These are phyloP conservation scores for Apeira syringaria DNA, from an alignment of 2,888 invertebrate genomes.

Conservation along the genomic window DNA sequence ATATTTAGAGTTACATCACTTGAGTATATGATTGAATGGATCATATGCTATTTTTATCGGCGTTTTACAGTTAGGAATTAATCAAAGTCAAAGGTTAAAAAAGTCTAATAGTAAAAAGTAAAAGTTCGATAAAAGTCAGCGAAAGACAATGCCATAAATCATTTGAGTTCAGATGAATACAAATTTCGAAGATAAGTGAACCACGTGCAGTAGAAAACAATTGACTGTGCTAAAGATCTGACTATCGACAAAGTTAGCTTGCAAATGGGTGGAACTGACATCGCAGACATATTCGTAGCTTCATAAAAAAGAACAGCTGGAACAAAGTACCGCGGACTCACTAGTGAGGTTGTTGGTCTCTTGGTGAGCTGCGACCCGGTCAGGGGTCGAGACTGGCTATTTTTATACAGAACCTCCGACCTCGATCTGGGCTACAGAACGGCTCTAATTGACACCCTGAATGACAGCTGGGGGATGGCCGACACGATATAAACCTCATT, in stretches of 20 bases:
- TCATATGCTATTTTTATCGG: too few species aligned
- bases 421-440: slow-evolving; percentile 6
- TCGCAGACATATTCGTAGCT: too few species aligned
- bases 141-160: too few species aligned
- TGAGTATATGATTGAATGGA: too few species aligned
- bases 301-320: background rate
- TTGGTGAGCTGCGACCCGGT: slow-evolving; percentile 9
- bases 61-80: too few species aligned
- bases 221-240: background rate
- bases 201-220: background rate
- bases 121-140: too few species aligned
- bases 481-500: too few species aligned
- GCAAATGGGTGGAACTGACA: background rate
- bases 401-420: slow-evolving; percentile 7
- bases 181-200: background rate
- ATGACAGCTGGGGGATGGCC: too few species aligned
- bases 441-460: slow-evolving; percentile 11
- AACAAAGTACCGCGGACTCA: background rate
- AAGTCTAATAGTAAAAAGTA: too few species aligned
- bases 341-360: slow-evolving; percentile 1
- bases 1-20: too few species aligned
- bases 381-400: slow-evolving; percentile 8
- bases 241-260: background rate
- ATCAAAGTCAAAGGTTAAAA: too few species aligned
- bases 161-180: too few species aligned